Percentiles rank a stretch among this genome's conserved stretches.
Conservation (phyloP, 2,797 vertebrate genomes). For the Prunella strophiata region DNA sequence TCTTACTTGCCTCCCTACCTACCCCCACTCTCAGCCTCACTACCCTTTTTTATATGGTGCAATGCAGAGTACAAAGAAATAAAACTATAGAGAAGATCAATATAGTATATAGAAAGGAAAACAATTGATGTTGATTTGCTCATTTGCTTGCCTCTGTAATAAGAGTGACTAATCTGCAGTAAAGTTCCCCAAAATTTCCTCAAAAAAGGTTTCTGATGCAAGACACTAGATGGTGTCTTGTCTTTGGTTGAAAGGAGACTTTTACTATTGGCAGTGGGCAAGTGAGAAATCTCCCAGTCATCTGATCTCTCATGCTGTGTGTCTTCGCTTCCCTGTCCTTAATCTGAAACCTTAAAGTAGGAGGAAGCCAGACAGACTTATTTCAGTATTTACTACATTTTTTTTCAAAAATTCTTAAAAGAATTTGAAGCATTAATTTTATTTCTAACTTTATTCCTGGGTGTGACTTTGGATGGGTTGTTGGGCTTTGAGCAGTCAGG, state of each 20-base stretch:
- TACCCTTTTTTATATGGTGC: neutral
- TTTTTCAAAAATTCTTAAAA: neutral
- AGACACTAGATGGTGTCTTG: neutral
- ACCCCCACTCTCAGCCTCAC: neutral
- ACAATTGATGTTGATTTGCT: neutral
- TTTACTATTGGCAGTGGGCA: neutral
- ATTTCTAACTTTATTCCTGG: neutral
- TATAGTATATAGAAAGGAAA: neutral
- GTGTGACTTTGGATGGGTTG: neutral
- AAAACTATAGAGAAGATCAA: neutral
- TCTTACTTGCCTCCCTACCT: neutral
- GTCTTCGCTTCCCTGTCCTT: neutral
- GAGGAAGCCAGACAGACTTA: neutral
- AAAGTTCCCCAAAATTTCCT: neutral
- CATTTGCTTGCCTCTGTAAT: neutral
- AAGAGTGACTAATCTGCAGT: neutral
- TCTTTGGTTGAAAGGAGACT: neutral
- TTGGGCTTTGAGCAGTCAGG: accelerated
- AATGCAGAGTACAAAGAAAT: neutral
- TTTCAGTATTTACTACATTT: neutral
- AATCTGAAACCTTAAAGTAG: neutral
- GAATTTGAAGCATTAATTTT: neutral
- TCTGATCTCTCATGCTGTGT: neutral
- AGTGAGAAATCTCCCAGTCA: neutral
- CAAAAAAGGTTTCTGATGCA: neutral